phyloP scores from a whole-genome alignment of 2,797 vertebrate genomes.

The Mastacembelus armatus region DNA sequence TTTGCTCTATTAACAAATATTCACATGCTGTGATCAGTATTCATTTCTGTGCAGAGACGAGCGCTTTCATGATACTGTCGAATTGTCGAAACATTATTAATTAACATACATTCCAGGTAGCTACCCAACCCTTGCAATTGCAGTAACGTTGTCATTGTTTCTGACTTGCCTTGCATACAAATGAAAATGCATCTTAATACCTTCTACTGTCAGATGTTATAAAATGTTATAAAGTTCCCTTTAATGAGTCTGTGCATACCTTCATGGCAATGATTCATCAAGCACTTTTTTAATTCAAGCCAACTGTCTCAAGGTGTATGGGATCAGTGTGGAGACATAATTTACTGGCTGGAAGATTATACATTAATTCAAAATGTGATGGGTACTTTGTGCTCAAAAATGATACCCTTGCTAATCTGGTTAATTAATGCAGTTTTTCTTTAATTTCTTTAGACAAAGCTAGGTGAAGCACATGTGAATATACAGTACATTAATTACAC shows the following conservation, averaged over 20 bases:
- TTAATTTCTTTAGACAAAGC: slow-evolving; percentile 52
- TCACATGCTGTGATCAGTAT: slow-evolving; percentile 31
- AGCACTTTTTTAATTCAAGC: slow-evolving; percentile 45
- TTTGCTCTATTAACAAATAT: slow-evolving; percentile 35
- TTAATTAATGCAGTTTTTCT: slow-evolving; percentile 58
- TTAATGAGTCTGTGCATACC: slow-evolving; percentile 47
- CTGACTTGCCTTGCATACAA: slow-evolving; percentile 33
- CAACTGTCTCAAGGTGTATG: slow-evolving; percentile 42
- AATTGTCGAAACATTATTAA: slow-evolving; percentile 41
- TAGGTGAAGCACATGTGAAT: slow-evolving; percentile 22
- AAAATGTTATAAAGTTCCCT: slow-evolving; percentile 45
- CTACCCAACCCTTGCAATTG: slow-evolving; percentile 26
- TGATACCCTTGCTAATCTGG: slow-evolving; percentile 21
- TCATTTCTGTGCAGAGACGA: slow-evolving; percentile 4
- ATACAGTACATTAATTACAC: slow-evolving; percentile 46
- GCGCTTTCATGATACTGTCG: slow-evolving; percentile 25
- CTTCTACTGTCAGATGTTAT: slow-evolving; percentile 35
- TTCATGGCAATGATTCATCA: slow-evolving; percentile 56
- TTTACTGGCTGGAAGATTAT: slow-evolving; percentile 51
- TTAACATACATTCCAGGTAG: slow-evolving; percentile 35
- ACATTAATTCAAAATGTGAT: slow-evolving; percentile 50
- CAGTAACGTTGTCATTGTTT: slow-evolving; percentile 14
- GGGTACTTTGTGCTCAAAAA: slow-evolving; percentile 35
- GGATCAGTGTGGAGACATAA: slow-evolving; percentile 44
- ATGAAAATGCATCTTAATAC: slow-evolving; percentile 55